Evolutionary conservation across 2,797 vertebrate species (phyloP), one percentile per base, ranked within the genome.

Genomic region (Carapus acus): DNA sequence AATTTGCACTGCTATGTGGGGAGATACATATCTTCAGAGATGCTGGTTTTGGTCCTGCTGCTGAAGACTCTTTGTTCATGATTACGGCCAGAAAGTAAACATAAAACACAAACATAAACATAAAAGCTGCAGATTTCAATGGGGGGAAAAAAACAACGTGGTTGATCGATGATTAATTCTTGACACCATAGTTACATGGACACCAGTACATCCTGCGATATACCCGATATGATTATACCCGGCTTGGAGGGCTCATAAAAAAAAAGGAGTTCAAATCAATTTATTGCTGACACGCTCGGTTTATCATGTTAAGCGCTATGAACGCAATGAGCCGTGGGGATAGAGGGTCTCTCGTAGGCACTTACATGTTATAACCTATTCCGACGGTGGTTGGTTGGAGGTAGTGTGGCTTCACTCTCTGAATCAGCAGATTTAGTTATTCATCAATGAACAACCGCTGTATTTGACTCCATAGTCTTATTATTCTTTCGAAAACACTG

Each of bases 261-360:
- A 33, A 9, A 4, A 13, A n/a, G 34, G 3, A 58, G 20, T 73
- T 69, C 23, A 49, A 68, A 57, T 49, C 16, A 47, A 56, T 68
- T 54, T 65, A 73, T 70, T 47, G 51, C 52, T 18, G 16, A 53
- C 49, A 43, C 24, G 22, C 37, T 39, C 58, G 41, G 57, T 69
- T 57, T 48, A 46, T 76, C 49, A 70, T 71, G 77, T 75, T 65
- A 76, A 76, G 63, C 58, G 42, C 19, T 56, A 22, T 40, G 46
- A 74, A 42, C 65, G 50, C 47, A 58, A 29, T 46, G 43, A 54
- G 20, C 43, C 58, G n/a, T 52, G 50, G 38, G 54, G 49, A 38
- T 15, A 31, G 27, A 38, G 16, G 13, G 48, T 54, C 40, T 67
- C 38, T 23, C 21, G 31, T 58, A 16, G 29, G 55, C 57, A 50